Conservation (phyloP, 2,113 vertebrate species). For the Galemys pyrenaicus region DNA sequence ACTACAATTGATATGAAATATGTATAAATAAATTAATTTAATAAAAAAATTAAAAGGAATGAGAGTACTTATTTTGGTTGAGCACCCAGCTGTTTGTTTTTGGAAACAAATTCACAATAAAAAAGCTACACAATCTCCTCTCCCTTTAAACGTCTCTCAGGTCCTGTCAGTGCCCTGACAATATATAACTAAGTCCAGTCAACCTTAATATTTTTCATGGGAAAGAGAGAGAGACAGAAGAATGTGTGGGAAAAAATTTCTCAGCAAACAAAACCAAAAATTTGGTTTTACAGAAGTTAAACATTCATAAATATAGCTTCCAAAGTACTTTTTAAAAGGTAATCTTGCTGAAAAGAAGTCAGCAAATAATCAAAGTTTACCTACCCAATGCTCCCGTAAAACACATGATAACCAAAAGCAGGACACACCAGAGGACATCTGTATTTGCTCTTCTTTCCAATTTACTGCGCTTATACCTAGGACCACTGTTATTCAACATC, state of each 20-base stretch:
- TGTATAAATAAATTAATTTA: no score
- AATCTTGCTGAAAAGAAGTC: background rate
- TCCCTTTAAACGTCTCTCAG: background rate
- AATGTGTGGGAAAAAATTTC: background rate
- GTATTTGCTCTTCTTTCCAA: constrained; percentile 92
- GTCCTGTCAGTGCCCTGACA: background rate
- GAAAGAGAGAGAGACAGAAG: background rate
- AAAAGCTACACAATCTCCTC: background rate
- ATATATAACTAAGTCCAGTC: background rate
- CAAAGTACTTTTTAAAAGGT: background rate
- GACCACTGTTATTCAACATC: constrained; percentile 96
- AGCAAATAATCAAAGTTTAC: constrained; percentile 57
- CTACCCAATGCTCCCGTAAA: constrained; percentile 91
- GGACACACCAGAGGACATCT: constrained; percentile 94
- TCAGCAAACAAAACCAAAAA: background rate
- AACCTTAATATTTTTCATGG: background rate
- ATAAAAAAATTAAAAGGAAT: no score
- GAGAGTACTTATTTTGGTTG: background rate
- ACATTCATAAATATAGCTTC: background rate
- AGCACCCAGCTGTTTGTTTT: background rate
- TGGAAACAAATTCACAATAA: constrained; percentile 27
- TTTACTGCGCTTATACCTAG: constrained; percentile 93
- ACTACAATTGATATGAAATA: no score
- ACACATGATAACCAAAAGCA: constrained; percentile 93
- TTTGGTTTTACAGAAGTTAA: background rate